Percentiles rank a stretch among this genome's conserved stretches.
phyloP scores from a whole-genome alignment of 2,797 vertebrate species.

The Clarias platycephalus region DNA sequence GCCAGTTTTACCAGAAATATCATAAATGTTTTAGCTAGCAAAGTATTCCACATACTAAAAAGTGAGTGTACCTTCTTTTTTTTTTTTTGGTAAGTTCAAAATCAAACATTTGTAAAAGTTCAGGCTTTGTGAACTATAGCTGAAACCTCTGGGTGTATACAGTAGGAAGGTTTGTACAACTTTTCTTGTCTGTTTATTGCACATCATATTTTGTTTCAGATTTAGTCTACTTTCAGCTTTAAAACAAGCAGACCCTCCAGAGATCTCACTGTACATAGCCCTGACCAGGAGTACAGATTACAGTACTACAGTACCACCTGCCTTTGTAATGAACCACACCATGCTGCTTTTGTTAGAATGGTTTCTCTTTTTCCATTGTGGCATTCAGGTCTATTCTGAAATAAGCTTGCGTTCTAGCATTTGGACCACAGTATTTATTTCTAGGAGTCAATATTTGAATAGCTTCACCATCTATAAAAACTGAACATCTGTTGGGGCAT shows the following conservation, averaged over 20 bases:
- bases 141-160: too few relatives aligned
- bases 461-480: conserved; percentile 92
- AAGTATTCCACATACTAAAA: too few relatives aligned
- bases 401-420: not conserved
- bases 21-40: too few relatives aligned
- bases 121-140: not conserved
- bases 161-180: not conserved
- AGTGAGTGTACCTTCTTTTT: not conserved
- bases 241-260: not conserved
- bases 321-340: not conserved
- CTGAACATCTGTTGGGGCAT: conserved; percentile 99
- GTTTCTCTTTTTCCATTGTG: not conserved
- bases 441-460: conserved; percentile 81
- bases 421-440: conserved; percentile 73
- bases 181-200: not conserved
- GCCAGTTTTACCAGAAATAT: not conserved
- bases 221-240: not conserved
- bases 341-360: not conserved
- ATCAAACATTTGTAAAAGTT: not conserved
- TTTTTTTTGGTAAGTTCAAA: not conserved
- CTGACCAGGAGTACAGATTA: not conserved
- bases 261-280: not conserved
- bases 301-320: not conserved
- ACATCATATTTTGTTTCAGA: not conserved
- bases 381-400: not conserved